These are phyloP conservation scores for Podarcis lilfordi DNA, from an alignment of 2,797 vertebrate genomes.

Conservation along the genomic window DNA sequence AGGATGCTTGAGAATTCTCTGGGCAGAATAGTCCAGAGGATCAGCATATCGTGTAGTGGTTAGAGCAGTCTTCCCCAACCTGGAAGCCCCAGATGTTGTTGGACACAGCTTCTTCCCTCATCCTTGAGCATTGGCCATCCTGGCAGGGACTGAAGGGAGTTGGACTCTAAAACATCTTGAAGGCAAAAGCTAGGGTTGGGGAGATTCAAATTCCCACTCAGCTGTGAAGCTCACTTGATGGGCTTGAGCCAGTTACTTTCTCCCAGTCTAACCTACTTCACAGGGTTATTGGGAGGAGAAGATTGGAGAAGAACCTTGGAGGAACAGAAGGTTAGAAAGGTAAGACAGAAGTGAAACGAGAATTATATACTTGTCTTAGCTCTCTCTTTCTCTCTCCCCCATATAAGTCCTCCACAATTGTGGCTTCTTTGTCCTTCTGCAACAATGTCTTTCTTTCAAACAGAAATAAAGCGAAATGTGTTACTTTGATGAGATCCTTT, in stretches of 20 bases:
- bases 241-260: not conserved
- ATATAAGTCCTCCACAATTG: not conserved
- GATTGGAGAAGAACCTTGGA: not conserved
- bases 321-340: not conserved
- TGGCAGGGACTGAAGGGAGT: too few relatives aligned
- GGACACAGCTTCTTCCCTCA: too few relatives aligned
- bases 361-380: not conserved
- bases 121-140: too few relatives aligned
- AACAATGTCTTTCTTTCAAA: not conserved
- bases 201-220: not conserved
- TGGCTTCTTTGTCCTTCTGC: not conserved
- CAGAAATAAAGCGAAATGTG: constrained; percentile 20
- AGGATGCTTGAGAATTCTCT: not conserved
- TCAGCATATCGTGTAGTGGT: too few relatives aligned
- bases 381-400: not conserved
- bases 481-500: not conserved
- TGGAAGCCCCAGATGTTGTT: too few relatives aligned
- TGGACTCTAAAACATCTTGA: too few relatives aligned
- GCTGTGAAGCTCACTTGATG: not conserved
- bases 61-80: too few relatives aligned
- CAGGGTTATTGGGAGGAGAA: not conserved
- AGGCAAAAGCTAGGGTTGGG: too few relatives aligned
- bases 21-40: too few relatives aligned
- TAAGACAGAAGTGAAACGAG: not conserved
- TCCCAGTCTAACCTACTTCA: not conserved